Base-by-base conservation (phyloP, 2,797 vertebrate genomes). In the Todus mexicanus region DNA sequence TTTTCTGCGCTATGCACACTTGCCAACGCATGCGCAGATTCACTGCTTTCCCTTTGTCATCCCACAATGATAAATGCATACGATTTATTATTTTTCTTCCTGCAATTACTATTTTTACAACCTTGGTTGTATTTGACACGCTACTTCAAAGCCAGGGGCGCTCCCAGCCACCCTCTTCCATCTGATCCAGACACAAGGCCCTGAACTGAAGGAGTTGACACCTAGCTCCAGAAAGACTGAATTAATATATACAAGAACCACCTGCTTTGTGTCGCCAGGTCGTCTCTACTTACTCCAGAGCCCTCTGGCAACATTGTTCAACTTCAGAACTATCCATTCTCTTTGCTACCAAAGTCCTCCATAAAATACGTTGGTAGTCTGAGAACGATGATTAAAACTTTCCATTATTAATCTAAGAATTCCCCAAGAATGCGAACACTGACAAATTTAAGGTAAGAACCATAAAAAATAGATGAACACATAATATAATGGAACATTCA, bases 321-420 rank as follows among this genome's bases (percentile, higher is more conserved):
- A 23, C 61, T 87, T 92, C 72, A 87, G 65, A 85, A 78, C 57
- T 38, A 71, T 20, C 66, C 53, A n/a, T 63, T 78, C 64, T 57
- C 25, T 38, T 25, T 60, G 78, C 68, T 61, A 75, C 57, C 57
- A 72, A 37, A 76, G 61, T 54, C 45, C 57, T 42, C 6, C 1
- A 16, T 22, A 78, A 92, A 90, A 78, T 10, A 66, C 11, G 37
- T 1, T 20, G 50, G 56, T 74, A 60, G 9, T 59, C 64, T 91
- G 60, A 69, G 91, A 68, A 5, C 75, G 38, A n/a, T 25, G 72
- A 92, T 65, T 91, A 90, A 91, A 90, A 18, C 4, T 11, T 51
- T 81, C 43, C 51, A 84, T 84, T 93, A 91, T 75, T 93, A 63
- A 94, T 81, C 51, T 16, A n/a, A n/a, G n/a, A n/a, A 31, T 78